These are phyloP conservation scores for Raja brachyura DNA, from an alignment of 2,113 vertebrate genomes.

Conservation along the genomic window DNA sequence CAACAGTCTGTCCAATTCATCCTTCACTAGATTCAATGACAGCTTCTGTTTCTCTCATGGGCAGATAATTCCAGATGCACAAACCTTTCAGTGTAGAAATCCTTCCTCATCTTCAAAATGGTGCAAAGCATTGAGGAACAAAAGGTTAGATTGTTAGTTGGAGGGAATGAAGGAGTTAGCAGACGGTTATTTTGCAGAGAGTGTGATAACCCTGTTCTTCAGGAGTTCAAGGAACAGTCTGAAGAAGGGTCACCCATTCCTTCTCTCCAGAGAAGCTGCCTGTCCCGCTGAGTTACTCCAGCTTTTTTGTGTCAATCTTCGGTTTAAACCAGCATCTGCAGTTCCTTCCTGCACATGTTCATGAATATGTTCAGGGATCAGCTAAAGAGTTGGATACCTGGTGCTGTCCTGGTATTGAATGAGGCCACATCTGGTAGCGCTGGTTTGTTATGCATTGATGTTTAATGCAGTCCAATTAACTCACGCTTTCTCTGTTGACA, in stretches of 20 bases:
- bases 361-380: not conserved
- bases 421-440: not conserved
- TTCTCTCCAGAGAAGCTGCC: too few species aligned
- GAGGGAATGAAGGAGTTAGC: not conserved
- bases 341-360: too few species aligned
- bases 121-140: not conserved
- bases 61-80: too few species aligned
- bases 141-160: not conserved
- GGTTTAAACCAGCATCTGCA: too few species aligned
- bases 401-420: not conserved
- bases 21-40: too few species aligned
- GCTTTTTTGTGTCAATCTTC: too few species aligned
- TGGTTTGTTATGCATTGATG: not conserved
- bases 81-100: too few species aligned
- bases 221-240: not conserved
- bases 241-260: too few species aligned
- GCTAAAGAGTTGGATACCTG: not conserved
- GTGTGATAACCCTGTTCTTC: not conserved
- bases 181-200: not conserved
- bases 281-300: too few species aligned
- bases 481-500: not conserved
- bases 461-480: not conserved
- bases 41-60: too few species aligned
- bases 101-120: too few species aligned
- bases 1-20: too few species aligned